Conservation (phyloP, 2,797 vertebrate genomes). For the Antrozous pallidus region DNA sequence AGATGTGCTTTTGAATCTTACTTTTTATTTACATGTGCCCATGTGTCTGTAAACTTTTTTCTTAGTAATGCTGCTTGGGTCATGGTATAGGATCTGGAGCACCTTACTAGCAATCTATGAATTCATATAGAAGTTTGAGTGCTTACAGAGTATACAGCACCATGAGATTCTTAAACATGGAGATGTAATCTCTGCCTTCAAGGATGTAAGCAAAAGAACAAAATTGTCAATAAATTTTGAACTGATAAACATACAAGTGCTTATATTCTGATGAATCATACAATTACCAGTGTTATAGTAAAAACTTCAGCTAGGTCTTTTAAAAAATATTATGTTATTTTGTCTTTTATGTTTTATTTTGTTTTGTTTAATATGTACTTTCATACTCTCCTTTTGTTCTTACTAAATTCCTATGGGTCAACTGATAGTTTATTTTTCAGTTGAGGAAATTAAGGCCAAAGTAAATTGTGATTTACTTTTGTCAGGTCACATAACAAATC, state of each 20-base stretch:
- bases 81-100: background rate
- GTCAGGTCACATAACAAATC: background rate
- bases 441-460: background rate
- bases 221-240: background rate
- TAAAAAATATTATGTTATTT: background rate
- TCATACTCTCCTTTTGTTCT: constrained; percentile 8
- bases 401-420: background rate
- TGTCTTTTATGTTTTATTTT: background rate
- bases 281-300: background rate
- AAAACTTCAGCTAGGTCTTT: background rate
- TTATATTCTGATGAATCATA: background rate
- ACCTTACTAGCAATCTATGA: background rate
- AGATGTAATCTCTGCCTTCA: background rate
- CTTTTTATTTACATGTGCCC: background rate
- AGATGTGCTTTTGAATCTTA: background rate
- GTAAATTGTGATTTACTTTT: constrained; percentile 12
- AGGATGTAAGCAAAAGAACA: background rate
- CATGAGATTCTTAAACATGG: background rate
- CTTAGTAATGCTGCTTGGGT: background rate
- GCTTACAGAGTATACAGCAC: background rate
- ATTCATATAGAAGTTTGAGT: background rate
- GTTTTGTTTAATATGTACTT: constrained; percentile 36
- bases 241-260: background rate
- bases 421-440: background rate
- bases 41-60: constrained; percentile 1